These are phyloP conservation scores for Cyanoramphus novaezelandiae DNA, from an alignment of 2,113 vertebrate species.

Conservation along the genomic window DNA sequence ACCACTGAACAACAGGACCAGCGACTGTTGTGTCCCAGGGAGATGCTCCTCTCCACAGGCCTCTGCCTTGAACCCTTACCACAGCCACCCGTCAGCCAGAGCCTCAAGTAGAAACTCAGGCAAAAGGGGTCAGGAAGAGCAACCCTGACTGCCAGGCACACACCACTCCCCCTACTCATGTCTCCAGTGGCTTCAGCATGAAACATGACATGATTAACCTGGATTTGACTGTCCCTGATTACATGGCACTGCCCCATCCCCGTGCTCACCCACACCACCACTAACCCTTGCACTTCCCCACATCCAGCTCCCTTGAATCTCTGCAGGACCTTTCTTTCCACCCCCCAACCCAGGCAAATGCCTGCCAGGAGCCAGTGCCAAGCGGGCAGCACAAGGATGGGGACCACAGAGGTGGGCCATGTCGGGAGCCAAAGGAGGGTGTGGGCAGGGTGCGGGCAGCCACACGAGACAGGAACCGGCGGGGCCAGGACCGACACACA, in stretches of 20 bases:
- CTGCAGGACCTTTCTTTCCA: not conserved
- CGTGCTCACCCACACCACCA: not conserved
- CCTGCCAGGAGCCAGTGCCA: constrained; percentile 37
- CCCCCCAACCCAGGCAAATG: not conserved
- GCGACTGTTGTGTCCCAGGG: fast-evolving
- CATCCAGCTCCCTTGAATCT: not conserved
- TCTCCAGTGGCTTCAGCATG: not conserved
- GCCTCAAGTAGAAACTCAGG: not conserved
- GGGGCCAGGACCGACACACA: constrained; percentile 80
- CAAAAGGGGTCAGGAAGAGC: not conserved
- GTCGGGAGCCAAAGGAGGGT: not conserved
- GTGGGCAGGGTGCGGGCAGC: constrained; percentile 73
- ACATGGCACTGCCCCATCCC: not conserved
- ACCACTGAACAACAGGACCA: fast-evolving
- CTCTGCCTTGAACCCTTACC: not conserved
- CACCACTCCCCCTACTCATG: not conserved
- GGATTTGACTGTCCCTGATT: not conserved
- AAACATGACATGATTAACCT: not conserved
- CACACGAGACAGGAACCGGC: constrained; percentile 82
- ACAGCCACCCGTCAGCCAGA: not conserved
- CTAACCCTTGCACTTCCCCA: not conserved
- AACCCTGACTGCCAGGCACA: not conserved
- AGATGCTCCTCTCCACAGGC: not conserved
- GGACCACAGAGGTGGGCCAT: constrained; percentile 17
- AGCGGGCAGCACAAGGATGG: constrained; percentile 60